Conservation (phyloP, 2,888 invertebrate species). For the Thalpophila matura region DNA sequence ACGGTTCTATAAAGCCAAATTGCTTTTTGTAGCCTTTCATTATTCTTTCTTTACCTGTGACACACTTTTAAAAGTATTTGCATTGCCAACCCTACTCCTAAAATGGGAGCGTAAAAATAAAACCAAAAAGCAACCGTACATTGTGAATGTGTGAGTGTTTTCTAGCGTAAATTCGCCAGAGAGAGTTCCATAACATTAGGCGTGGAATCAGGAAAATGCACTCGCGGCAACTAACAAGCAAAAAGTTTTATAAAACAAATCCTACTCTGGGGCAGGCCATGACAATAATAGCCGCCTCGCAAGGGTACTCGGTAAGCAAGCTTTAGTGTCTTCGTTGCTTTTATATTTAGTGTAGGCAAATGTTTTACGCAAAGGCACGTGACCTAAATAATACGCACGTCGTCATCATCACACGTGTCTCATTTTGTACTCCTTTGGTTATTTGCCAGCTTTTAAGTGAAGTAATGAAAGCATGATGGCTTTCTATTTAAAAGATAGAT, state of each 20-base stretch:
- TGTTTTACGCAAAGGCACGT: conserved; percentile 46
- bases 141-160: conserved; percentile 38
- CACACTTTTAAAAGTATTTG: conserved; percentile 28
- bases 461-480: not conserved
- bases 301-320: conserved; percentile 35
- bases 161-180: conserved; percentile 56
- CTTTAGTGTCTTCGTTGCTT: conserved; percentile 36
- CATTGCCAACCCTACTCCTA: conserved; percentile 29
- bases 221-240: conserved; percentile 56
- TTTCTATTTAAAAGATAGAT: not conserved
- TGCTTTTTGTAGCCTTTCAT: not conserved
- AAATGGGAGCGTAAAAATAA: conserved; percentile 38
- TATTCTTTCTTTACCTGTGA: conserved; percentile 20
- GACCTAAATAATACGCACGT: conserved; percentile 46
- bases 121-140: conserved; percentile 26
- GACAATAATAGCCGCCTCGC: conserved; percentile 45
- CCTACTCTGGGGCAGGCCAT: conserved; percentile 31
- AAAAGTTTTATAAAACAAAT: conserved; percentile 65
- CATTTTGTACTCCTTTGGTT: conserved; percentile 38
- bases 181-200: conserved; percentile 68
- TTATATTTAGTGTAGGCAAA: conserved; percentile 42
- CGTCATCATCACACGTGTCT: conserved; percentile 26
- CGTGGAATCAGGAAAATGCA: conserved; percentile 65
- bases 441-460: conserved; percentile 36
- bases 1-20: not conserved